A percentile compares a stretch with the other conserved stretches of the same genome.
phyloP scores from a whole-genome alignment of 2,888 invertebrate species.

The Rosalia funebris region DNA sequence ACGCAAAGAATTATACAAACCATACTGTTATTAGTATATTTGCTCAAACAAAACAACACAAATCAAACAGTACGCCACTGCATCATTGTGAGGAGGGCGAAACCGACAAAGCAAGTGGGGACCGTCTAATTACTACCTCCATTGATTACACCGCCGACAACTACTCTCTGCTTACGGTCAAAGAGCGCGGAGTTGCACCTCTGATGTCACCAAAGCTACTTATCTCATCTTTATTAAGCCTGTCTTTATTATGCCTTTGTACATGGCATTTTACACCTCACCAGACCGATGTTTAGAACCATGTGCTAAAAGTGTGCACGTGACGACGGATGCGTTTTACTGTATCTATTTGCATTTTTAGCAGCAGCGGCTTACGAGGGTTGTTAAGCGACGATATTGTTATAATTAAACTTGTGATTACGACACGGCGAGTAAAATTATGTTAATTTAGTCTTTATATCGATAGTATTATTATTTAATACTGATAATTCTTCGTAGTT shows the following conservation, averaged over 20 bases:
- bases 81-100: conserved; percentile 44
- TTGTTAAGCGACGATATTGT: conserved; percentile 8
- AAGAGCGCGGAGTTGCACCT: conserved; percentile 37
- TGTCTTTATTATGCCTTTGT: conserved; percentile 40
- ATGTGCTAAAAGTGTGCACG: conserved; percentile 18
- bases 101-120: conserved; percentile 63
- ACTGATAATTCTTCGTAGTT: not conserved
- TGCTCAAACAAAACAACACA: not conserved
- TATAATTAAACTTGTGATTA: no score
- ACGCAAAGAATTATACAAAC: no score
- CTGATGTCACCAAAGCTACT: conserved; percentile 44
- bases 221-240: conserved; percentile 41
- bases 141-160: conserved; percentile 47
- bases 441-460: not conserved
- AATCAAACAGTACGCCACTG: conserved; percentile 8
- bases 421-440: no score
- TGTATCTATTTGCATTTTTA: conserved; percentile 21
- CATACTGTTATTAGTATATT: no score
- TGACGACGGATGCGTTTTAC: not conserved
- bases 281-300: conserved; percentile 15
- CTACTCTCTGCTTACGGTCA: conserved; percentile 37
- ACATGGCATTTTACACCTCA: conserved; percentile 34
- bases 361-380: conserved; percentile 11
- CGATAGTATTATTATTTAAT: not conserved
- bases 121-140: conserved; percentile 48